A percentile compares a stretch with the other conserved stretches of the same genome.
These are phyloP conservation scores for Vanessa tameamea DNA, from an alignment of 1,140 invertebrate species.

Conservation along the genomic window DNA sequence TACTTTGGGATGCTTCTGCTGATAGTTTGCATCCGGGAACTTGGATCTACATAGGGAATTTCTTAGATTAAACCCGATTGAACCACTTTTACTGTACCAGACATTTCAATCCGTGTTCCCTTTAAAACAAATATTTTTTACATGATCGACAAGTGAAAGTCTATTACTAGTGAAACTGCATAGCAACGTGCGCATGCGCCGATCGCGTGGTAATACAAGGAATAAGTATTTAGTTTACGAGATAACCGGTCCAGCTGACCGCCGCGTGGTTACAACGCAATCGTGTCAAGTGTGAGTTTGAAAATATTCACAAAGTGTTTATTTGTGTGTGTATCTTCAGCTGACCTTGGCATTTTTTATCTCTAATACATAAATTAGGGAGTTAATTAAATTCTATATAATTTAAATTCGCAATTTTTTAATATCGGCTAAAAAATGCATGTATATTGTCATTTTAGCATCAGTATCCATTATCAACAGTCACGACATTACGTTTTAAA, in stretches of 20 bases:
- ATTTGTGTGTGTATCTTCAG: neutral
- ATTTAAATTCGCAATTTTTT: no score
- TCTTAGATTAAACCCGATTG: no score
- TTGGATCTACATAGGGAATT: no score
- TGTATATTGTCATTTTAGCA: no score
- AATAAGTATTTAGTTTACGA: conserved; percentile 4
- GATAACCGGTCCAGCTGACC: conserved; percentile 1
- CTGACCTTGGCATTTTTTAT: neutral
- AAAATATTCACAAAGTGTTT: neutral
- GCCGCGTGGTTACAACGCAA: neutral
- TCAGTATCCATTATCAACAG: no score
- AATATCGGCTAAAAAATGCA: no score
- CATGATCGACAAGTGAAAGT: neutral
- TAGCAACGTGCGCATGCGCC: conserved; percentile 1
- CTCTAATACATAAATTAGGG: no score
- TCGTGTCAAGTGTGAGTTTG: neutral
- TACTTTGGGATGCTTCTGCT: no score
- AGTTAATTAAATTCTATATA: no score
- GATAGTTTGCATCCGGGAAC: no score
- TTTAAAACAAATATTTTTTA: neutral
- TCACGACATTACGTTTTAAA: no score
- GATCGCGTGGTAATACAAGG: conserved; percentile 1
- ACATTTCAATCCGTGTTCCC: neutral
- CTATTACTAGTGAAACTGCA: conserved; percentile 2
- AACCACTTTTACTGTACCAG: no score